phyloP scores from a whole-genome alignment of 2,113 vertebrate genomes.

The Chionis minor region DNA sequence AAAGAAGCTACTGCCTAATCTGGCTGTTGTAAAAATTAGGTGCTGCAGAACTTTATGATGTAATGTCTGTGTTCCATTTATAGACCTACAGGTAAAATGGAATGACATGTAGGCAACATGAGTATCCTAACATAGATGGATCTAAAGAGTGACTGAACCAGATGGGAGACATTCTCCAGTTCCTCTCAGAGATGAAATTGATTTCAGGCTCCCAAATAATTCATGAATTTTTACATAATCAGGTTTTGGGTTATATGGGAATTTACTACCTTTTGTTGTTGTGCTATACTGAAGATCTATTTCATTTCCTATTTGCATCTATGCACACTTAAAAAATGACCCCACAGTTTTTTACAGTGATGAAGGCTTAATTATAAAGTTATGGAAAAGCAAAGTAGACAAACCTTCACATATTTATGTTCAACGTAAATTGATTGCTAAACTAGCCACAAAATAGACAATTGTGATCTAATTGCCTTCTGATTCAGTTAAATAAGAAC shows the following conservation, averaged over 20 bases:
- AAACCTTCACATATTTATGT: background rate
- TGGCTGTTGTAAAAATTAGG: background rate
- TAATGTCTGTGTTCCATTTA: background rate
- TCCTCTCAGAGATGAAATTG: background rate
- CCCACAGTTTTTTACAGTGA: background rate
- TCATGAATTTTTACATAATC: background rate
- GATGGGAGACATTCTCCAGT: background rate
- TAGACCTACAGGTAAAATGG: background rate
- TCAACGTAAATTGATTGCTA: background rate
- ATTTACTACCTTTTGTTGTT: background rate
- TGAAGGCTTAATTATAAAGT: background rate
- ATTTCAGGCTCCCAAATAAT: background rate
- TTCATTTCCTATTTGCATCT: background rate
- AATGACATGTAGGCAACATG: fast-evolving
- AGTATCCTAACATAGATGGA: background rate
- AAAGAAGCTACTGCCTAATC: background rate
- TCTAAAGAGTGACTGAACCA: background rate
- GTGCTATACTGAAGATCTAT: background rate
- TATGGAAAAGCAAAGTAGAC: background rate
- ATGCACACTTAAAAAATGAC: background rate
- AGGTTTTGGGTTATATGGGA: background rate
- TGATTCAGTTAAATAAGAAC: background rate
- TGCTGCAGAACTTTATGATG: background rate
- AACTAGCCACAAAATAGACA: background rate
- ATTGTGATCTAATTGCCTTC: background rate